Percentiles rank a stretch among this genome's conserved stretches.
These are phyloP conservation scores for Vicugna pacos DNA, from an alignment of 2,113 vertebrate genomes.

Conservation along the genomic window DNA sequence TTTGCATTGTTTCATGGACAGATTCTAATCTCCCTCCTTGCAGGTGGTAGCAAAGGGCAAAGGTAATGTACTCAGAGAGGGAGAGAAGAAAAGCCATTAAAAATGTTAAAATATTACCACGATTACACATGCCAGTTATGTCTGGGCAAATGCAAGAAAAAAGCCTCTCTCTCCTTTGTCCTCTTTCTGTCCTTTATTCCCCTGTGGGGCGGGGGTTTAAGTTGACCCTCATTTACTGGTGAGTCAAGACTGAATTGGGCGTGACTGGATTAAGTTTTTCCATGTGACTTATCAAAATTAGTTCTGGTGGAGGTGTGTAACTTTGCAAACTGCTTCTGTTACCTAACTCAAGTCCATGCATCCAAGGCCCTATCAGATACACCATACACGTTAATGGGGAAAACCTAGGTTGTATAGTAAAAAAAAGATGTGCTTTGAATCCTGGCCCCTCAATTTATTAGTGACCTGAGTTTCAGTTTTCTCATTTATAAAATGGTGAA, in stretches of 20 bases:
- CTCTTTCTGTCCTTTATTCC: not conserved
- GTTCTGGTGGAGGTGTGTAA: not conserved
- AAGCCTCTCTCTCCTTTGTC: not conserved
- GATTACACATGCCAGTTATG: not conserved
- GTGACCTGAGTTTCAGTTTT: slow-evolving; percentile 34
- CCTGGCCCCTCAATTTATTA: slow-evolving; percentile 22
- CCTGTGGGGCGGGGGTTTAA: not conserved
- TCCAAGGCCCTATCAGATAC: not conserved
- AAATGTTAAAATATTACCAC: not conserved
- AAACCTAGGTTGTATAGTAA: not conserved
- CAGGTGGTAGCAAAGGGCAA: not conserved
- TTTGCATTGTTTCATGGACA: slow-evolving; percentile 18
- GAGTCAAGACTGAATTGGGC: slow-evolving; percentile 20
- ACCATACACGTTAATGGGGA: accelerated
- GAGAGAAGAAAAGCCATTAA: not conserved
- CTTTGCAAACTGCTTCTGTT: not conserved
- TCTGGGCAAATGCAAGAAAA: not conserved
- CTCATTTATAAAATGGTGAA: slow-evolving; percentile 30
- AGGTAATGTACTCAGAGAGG: not conserved
- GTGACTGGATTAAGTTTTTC: slow-evolving; percentile 5
- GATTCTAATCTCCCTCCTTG: not conserved
- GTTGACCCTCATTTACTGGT: not conserved
- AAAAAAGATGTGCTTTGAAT: not conserved
- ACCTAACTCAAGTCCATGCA: not conserved
- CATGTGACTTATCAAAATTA: slow-evolving; percentile 14